These are phyloP conservation scores for Speoplatyrhinus poulsoni DNA, from an alignment of 2,113 vertebrate species.

Conservation along the genomic window DNA sequence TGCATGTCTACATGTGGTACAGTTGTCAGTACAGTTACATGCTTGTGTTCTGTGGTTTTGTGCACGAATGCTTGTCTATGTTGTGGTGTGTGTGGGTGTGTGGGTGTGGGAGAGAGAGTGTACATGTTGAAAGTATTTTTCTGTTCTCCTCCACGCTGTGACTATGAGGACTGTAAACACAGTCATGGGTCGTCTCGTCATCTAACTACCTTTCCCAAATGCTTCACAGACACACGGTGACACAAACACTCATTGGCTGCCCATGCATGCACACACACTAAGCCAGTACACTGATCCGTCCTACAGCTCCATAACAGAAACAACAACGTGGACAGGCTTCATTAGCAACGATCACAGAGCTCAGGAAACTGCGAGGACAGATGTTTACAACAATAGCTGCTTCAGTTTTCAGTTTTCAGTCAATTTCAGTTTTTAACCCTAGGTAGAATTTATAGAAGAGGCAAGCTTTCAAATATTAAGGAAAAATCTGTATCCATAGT, in stretches of 20 bases:
- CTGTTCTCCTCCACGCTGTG: conserved; percentile 38
- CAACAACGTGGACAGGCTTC: too few relatives aligned
- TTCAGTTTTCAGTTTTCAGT: too few relatives aligned
- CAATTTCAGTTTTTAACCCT: too few relatives aligned
- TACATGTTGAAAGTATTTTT: conserved; percentile 28
- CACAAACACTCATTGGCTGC: not conserved
- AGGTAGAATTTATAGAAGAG: too few relatives aligned
- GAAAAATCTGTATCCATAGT: too few relatives aligned
- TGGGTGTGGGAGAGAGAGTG: not conserved
- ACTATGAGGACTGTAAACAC: conserved; percentile 59
- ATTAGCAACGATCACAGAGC: too few relatives aligned
- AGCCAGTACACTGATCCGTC: not conserved
- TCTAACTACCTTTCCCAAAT: conserved; percentile 55
- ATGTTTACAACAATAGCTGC: too few relatives aligned
- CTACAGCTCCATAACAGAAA: not conserved
- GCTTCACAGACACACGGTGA: not conserved
- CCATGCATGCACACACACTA: not conserved
- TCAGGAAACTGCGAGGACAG: too few relatives aligned
- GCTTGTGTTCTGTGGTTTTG: not conserved
- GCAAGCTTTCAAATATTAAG: too few relatives aligned
- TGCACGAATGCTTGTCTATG: conserved; percentile 13
- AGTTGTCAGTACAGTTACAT: not conserved
- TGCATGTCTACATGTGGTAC: not conserved
- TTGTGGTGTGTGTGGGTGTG: conserved; percentile 10
- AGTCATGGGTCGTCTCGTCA: conserved; percentile 61